phyloP scores from a whole-genome alignment of 2,888 invertebrate genomes.

The Psylliodes chrysocephalus region DNA sequence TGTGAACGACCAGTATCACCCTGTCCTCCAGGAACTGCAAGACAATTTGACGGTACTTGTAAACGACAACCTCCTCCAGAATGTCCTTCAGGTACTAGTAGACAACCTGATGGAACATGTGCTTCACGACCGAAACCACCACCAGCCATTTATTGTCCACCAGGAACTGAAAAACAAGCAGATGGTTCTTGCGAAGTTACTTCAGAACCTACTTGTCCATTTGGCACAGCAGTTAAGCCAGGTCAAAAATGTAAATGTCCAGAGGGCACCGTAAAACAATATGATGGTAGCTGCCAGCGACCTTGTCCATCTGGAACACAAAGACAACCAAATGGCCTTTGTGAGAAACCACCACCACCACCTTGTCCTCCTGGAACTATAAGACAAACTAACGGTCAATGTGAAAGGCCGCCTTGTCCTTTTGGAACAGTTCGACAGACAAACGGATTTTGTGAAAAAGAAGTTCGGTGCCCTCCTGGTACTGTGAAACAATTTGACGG shows the following conservation, averaged over 20 bases:
- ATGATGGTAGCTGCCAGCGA: conserved; percentile 37
- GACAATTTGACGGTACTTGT: conserved; percentile 28
- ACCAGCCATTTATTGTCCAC: conserved; percentile 23
- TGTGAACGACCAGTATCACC: conserved; percentile 23
- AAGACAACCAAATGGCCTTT: conserved; percentile 18
- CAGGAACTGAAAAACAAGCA: conserved; percentile 20
- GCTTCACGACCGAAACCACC: conserved; percentile 14
- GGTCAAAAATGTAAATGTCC: conserved; percentile 32
- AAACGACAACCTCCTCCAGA: conserved; percentile 20
- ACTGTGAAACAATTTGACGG: conserved; percentile 18
- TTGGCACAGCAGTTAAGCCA: conserved; percentile 35
- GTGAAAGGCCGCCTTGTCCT: conserved; percentile 18
- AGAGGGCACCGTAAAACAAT: conserved; percentile 25
- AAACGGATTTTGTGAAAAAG: conserved; percentile 7
- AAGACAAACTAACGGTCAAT: conserved; percentile 37
- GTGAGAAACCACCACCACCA: conserved; percentile 5
- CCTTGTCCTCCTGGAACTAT: conserved; percentile 33
- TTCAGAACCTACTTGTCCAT: conserved; percentile 40
- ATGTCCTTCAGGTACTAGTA: conserved; percentile 32
- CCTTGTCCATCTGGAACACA: conserved; percentile 28
- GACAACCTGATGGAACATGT: conserved; percentile 32
- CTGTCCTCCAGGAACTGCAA: conserved; percentile 33
- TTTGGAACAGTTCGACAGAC: conserved; percentile 22
- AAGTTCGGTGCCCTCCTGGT: conserved; percentile 15
- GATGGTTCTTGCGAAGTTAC: conserved; percentile 28